A percentile compares a stretch with the other conserved stretches of the same genome.
Conservation (phyloP, 2,113 vertebrate genomes). For the Todiramphus saurophagus region DNA sequence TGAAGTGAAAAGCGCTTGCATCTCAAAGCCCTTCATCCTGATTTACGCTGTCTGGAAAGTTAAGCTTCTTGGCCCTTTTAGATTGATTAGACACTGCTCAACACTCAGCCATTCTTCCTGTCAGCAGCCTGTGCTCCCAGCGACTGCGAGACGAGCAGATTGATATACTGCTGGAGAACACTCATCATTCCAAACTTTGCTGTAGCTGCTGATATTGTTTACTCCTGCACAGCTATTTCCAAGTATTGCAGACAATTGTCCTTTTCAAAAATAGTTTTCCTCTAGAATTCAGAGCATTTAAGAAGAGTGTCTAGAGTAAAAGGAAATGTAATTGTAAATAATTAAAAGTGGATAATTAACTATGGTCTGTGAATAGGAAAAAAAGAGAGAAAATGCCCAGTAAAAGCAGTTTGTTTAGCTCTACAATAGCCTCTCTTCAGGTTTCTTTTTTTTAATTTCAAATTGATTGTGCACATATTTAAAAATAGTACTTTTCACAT, state of each 20-base stretch:
- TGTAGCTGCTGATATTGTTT: neutral
- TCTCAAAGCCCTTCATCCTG: neutral
- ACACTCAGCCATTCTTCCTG: neutral
- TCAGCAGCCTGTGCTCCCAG: neutral
- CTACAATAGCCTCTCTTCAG: neutral
- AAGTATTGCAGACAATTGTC: neutral
- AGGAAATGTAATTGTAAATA: neutral
- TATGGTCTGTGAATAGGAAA: neutral
- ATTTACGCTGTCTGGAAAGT: neutral
- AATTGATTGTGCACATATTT: neutral
- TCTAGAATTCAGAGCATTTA: neutral
- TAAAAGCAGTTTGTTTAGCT: neutral
- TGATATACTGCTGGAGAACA: constrained; percentile 30
- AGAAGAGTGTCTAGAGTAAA: neutral
- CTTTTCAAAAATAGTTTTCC: neutral
- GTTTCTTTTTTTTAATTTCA: neutral
- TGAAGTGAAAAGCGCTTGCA: neutral
- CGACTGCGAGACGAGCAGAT: neutral
- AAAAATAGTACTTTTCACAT: constrained; percentile 7
- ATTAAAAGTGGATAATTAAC: neutral
- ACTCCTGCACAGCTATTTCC: neutral
- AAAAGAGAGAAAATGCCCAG: neutral
- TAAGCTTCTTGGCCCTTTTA: neutral
- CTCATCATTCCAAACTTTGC: neutral
- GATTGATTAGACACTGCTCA: neutral